A percentile compares a stretch with the other conserved stretches of the same genome.
Evolutionary conservation across 1,140 invertebrate genomes (phyloP).

Genomic region (Planococcus citri): DNA sequence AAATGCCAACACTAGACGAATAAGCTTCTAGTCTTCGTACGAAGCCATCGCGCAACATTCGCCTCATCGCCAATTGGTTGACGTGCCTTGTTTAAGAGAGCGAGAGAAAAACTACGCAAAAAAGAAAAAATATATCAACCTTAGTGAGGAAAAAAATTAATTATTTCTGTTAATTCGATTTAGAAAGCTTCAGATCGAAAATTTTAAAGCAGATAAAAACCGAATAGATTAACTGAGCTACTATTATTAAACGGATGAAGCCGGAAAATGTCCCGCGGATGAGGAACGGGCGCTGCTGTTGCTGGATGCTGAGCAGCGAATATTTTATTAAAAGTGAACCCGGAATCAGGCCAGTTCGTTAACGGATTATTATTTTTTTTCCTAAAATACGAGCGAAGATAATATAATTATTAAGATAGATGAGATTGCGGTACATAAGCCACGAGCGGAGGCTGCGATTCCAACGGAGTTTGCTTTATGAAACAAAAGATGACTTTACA

Average conservation of each 20-base stretch:
- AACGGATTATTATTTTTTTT: slow-evolving; percentile 17
- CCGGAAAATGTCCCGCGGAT: slow-evolving; percentile 14
- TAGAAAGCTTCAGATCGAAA: slow-evolving; percentile 9
- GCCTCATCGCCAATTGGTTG: too few species aligned
- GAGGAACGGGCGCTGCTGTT: neutral
- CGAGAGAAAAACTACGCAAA: too few species aligned
- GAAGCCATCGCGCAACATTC: too few species aligned
- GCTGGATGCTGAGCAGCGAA: neutral
- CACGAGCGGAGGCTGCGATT: neutral
- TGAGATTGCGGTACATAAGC: slow-evolving; percentile 15
- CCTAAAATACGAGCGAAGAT: slow-evolving; percentile 14
- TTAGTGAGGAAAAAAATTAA: slow-evolving; percentile 6
- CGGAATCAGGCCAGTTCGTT: slow-evolving; percentile 18
- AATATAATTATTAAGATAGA: slow-evolving; percentile 20
- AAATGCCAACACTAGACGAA: too few species aligned
- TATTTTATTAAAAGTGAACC: slow-evolving; percentile 20
- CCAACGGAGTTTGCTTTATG: slow-evolving; percentile 11
- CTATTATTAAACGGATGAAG: slow-evolving; percentile 16
- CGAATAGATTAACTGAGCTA: slow-evolving; percentile 9
- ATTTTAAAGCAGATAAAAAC: slow-evolving; percentile 15
- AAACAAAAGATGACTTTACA: slow-evolving; percentile 17
- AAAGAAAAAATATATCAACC: too few species aligned
- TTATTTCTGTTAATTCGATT: slow-evolving; percentile 19
- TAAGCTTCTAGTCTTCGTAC: too few species aligned
- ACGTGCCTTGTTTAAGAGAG: too few species aligned